Evolutionary conservation across 2,113 vertebrate genomes (phyloP), one percentile per base, ranked within the genome.

Genomic region (Pedionomus torquatus): DNA sequence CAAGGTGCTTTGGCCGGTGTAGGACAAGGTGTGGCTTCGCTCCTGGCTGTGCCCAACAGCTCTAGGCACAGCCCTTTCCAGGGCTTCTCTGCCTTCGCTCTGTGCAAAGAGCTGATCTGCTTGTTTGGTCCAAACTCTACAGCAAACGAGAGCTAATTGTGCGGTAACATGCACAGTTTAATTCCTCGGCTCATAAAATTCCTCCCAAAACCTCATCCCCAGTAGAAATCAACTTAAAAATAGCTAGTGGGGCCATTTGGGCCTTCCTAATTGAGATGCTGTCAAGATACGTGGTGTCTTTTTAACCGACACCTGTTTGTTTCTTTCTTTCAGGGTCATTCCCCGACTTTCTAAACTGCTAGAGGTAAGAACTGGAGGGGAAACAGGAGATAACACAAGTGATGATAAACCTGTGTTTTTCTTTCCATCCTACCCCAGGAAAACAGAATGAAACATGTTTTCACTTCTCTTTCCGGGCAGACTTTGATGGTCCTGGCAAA

Each of bases 251-350:
- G 11, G 80, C 66, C 15, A 1, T 33, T 33, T 43, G 25, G 16
- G 48, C 26, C 33, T 58, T 41, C 58, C 65, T 3, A 16, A 44
- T 20, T 3, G 44, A 71, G n/a, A 2, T 18, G 11, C 25, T 44
- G 37, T 31, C 10, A 2, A 52, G 26, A 16, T 1, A 7, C 5
- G 28, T 1, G 1, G 24, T 14, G 30, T 30, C 30, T 28, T 16
- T 26, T 33, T 46, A 39, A 9, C 52, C n/a, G 65, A 66, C 35
- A 21, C 30, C 54, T 7, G 0, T 11, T 28, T 18, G 48, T 58
- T 51, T 69, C 12, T 49, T 39, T 61, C 48, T 28, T 57, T 57
- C 55, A 26, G n/a, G 11, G 33, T 71, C 6, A 0, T 64, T 64
- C 33, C 26, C 10, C 57, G 39, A 39, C 69, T 46, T 79, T 49